These are phyloP conservation scores for Spisula subtruncata DNA, from an alignment of 2,888 invertebrate genomes.

Conservation along the genomic window DNA sequence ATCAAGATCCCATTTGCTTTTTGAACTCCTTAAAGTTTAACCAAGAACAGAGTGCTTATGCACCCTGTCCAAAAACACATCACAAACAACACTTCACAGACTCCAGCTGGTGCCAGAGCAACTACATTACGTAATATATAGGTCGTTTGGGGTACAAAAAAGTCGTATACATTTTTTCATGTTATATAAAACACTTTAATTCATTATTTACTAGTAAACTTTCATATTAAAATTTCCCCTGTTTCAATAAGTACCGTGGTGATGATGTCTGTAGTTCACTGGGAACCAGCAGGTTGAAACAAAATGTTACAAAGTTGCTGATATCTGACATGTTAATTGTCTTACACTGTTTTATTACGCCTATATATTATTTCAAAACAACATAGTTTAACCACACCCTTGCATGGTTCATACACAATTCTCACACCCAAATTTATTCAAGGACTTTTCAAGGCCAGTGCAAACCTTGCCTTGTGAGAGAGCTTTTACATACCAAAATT, in stretches of 20 bases:
- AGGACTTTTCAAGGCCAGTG: no score
- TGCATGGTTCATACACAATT: no score
- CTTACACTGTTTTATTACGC: no score
- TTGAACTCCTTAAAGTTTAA: no score
- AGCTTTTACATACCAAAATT: background rate
- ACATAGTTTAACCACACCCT: background rate
- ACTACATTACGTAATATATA: no score
- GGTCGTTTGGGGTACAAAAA: no score
- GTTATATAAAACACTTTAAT: constrained; percentile 7
- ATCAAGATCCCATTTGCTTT: no score
- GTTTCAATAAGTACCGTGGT: background rate
- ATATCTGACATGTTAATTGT: no score
- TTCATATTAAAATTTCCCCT: background rate
- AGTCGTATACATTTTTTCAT: background rate
- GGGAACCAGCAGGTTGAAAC: background rate
- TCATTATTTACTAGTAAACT: constrained; percentile 11
- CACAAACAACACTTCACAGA: background rate
- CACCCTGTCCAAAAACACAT: background rate
- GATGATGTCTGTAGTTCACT: background rate
- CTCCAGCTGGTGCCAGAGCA: background rate
- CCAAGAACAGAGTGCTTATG: no score
- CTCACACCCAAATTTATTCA: no score
- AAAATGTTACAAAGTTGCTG: background rate
- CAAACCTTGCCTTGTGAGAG: no score
- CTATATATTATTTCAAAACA: no score